These are phyloP conservation scores for Toxotes chatareus DNA, from an alignment of 2,113 vertebrate genomes.

Conservation along the genomic window DNA sequence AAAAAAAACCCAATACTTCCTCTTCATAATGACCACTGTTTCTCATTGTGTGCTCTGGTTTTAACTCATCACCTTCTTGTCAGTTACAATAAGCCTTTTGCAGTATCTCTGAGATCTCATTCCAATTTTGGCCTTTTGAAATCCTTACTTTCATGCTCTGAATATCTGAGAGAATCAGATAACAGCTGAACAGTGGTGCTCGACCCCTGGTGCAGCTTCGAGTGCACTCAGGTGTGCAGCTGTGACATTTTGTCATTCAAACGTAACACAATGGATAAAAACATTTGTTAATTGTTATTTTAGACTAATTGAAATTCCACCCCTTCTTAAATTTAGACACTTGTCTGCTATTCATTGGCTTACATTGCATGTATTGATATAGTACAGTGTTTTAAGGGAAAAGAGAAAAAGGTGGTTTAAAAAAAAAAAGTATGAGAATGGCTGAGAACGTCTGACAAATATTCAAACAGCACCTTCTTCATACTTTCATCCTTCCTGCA, in stretches of 20 bases:
- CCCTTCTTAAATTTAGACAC: neutral
- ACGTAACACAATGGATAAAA: constrained; percentile 50
- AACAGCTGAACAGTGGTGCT: constrained; percentile 15
- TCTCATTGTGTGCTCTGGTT: constrained; percentile 3
- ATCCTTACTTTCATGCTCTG: constrained; percentile 38
- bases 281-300: constrained; percentile 12
- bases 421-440: neutral
- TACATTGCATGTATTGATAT: neutral
- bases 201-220: constrained; percentile 23
- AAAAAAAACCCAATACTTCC: neutral
- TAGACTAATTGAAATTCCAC: neutral
- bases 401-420: neutral
- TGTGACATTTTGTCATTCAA: constrained; percentile 56
- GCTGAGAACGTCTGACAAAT: constrained; percentile 1
- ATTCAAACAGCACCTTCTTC: constrained; percentile 32
- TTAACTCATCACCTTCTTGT: constrained; percentile 11
- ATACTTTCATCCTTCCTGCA: constrained; percentile 57
- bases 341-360: neutral
- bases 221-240: constrained; percentile 60
- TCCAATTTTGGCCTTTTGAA: constrained; percentile 30
- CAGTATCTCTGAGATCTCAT: constrained; percentile 22
- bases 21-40: constrained; percentile 7
- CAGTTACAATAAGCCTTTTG: neutral
- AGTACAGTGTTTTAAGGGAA: neutral
- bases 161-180: constrained; percentile 55